phyloP scores from a whole-genome alignment of 2,888 invertebrate species.

The Meiosimyza platycephala region DNA sequence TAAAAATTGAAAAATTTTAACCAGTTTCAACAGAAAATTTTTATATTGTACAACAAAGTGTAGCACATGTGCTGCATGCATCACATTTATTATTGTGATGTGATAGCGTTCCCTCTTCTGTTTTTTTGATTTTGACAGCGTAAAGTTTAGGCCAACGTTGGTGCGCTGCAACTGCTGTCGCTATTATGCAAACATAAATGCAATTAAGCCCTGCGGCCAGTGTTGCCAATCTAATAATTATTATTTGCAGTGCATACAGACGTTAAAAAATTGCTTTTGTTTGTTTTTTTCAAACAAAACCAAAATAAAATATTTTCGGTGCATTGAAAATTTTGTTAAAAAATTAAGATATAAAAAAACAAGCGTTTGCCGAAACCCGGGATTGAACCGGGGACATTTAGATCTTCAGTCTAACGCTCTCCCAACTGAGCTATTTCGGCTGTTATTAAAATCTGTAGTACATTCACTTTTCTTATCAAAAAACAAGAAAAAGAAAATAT shows the following conservation, averaged over 20 bases:
- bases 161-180: not conserved
- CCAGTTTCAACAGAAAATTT: too few species aligned
- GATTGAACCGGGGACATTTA: constrained; percentile 63
- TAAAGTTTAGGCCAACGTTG: constrained; percentile 8
- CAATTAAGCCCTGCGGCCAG: constrained; percentile 33
- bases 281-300: constrained; percentile 1
- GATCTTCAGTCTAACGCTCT: constrained; percentile 65
- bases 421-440: constrained; percentile 67
- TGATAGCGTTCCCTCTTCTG: not conserved
- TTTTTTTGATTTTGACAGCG: not conserved
- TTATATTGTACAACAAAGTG: too few species aligned
- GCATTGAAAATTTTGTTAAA: not conserved
- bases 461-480: too few species aligned
- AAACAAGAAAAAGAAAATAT: too few species aligned
- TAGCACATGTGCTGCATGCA: constrained; percentile 14
- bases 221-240: constrained; percentile 35
- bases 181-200: constrained; percentile 33
- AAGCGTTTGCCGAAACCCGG: constrained; percentile 56
- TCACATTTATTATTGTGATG: constrained; percentile 18
- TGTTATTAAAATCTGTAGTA: too few species aligned
- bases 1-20: too few species aligned
- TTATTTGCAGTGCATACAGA: constrained; percentile 26
- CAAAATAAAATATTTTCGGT: not conserved
- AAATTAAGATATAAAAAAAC: not conserved
- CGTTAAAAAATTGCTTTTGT: constrained; percentile 5